Evolutionary conservation across 2,113 vertebrate genomes (phyloP).

Genomic region (Dipodomys spectabilis): DNA sequence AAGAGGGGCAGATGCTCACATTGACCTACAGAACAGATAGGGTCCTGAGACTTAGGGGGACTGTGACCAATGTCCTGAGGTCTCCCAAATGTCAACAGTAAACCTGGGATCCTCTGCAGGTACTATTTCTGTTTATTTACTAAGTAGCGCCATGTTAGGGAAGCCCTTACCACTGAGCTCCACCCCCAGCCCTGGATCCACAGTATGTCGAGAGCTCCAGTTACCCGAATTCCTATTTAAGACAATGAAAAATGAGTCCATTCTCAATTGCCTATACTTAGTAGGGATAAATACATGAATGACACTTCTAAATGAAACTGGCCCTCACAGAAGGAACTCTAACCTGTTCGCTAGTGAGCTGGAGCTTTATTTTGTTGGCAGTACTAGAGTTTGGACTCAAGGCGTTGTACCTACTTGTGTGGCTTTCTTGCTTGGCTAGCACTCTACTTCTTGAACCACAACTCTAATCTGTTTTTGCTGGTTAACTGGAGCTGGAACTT

Average conservation of each 20-base stretch:
- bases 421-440: no score
- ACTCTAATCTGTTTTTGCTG: no score
- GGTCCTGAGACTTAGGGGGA: not conserved
- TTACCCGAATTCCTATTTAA: not conserved
- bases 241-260: not conserved
- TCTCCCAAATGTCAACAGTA: no score
- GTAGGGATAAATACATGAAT: not conserved
- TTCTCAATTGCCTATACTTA: not conserved
- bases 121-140: not conserved
- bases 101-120: not conserved
- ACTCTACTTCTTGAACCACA: no score
- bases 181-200: not conserved
- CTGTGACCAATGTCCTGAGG: not conserved
- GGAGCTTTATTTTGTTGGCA: not conserved
- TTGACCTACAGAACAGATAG: not conserved
- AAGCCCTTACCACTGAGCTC: not conserved
- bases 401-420: no score
- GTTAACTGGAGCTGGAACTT: no score
- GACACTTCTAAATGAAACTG: not conserved
- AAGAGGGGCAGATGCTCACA: not conserved
- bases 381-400: no score
- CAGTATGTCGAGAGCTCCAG: not conserved
- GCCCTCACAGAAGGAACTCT: not conserved
- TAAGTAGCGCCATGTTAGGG: not conserved
- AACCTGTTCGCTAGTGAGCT: not conserved